These are phyloP conservation scores for Larimichthys polyactis DNA, from an alignment of 2,113 vertebrate species.

Conservation along the genomic window DNA sequence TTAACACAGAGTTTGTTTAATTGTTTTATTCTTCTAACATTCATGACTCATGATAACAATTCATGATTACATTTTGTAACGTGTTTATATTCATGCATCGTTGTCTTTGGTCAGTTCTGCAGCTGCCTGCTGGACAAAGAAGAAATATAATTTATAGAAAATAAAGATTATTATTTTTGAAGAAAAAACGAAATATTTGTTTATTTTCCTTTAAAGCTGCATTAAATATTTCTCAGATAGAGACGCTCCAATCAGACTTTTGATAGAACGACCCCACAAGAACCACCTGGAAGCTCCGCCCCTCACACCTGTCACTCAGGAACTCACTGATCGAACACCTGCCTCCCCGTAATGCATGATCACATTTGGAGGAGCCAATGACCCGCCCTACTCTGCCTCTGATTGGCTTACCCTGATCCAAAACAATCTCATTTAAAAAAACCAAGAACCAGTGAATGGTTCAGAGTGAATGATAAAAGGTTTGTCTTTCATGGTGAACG, in stretches of 20 bases:
- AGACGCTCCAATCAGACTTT: slow-evolving; percentile 14
- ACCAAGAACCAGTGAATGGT: too few species aligned
- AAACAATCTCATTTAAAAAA: too few species aligned
- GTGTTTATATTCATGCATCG: slow-evolving; percentile 6
- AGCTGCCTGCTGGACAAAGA: not conserved
- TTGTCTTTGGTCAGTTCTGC: slow-evolving; percentile 21
- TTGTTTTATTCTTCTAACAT: slow-evolving; percentile 53
- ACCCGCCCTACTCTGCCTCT: too few species aligned
- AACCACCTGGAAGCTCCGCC: too few species aligned
- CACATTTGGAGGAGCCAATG: too few species aligned
- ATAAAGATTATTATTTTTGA: slow-evolving; percentile 39
- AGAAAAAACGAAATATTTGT: not conserved
- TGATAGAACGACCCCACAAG: not conserved
- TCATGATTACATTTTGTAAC: slow-evolving; percentile 14
- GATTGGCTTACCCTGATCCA: too few species aligned
- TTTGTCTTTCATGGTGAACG: too few species aligned
- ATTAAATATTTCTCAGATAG: not conserved
- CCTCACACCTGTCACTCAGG: too few species aligned
- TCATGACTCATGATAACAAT: slow-evolving; percentile 30
- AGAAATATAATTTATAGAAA: slow-evolving; percentile 14
- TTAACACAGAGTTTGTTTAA: not conserved
- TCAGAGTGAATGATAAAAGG: too few species aligned
- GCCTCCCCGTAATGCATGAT: too few species aligned
- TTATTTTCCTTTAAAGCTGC: not conserved
- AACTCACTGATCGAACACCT: too few species aligned